phyloP scores from a whole-genome alignment of 2,888 invertebrate species.

The Macrophya alboannulata region DNA sequence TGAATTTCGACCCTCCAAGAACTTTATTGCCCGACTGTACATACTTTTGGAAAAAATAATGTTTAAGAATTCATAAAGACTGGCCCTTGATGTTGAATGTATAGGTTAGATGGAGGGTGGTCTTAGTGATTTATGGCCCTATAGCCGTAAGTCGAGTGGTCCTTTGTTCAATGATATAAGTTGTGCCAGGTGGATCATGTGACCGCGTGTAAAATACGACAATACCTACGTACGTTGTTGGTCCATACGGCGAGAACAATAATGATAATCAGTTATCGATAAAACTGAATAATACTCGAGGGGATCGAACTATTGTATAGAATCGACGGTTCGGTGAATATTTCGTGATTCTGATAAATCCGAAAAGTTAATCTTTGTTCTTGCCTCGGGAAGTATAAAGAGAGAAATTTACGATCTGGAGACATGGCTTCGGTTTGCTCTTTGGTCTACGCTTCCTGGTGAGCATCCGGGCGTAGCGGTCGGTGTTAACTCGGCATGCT shows the following conservation, averaged over 20 bases:
- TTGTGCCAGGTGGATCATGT: neutral
- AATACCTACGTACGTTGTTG: neutral
- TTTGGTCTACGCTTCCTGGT: conserved; percentile 29
- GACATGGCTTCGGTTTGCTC: conserved; percentile 7
- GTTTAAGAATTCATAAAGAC: neutral
- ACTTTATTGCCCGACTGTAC: too few species aligned
- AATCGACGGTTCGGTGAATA: conserved; percentile 27
- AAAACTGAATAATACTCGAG: conserved; percentile 1
- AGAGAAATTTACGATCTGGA: conserved; percentile 3
- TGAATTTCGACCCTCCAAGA: too few species aligned
- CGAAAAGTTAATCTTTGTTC: conserved; percentile 31
- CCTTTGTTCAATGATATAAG: neutral
- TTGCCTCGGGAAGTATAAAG: neutral
- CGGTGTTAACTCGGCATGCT: conserved; percentile 37
- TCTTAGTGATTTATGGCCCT: neutral
- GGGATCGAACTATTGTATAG: conserved; percentile 4
- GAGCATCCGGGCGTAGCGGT: conserved; percentile 22
- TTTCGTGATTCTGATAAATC: conserved; percentile 35
- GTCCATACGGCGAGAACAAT: neutral
- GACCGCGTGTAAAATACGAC: neutral
- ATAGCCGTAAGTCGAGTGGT: neutral
- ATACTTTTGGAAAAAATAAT: neutral
- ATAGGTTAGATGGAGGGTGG: neutral
- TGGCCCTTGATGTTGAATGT: neutral
- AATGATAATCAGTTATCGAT: conserved; percentile 18